These are phyloP conservation scores for Lota lota DNA, from an alignment of 2,113 vertebrate species.

Conservation along the genomic window DNA sequence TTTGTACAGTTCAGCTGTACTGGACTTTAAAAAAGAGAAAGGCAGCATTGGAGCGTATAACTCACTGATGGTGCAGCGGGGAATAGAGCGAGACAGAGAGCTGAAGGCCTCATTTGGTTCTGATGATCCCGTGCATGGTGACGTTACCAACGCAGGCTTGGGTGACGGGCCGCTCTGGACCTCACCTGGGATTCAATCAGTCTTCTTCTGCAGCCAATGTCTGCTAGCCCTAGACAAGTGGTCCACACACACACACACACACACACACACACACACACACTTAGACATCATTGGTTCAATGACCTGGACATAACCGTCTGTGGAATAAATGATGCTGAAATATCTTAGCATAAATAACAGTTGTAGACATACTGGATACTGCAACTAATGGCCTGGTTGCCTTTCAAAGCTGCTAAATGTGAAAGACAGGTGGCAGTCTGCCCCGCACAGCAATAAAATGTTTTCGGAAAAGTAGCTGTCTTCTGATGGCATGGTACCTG, in stretches of 20 bases:
- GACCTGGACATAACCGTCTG: constrained; percentile 29
- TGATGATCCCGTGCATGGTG: constrained; percentile 60
- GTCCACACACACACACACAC: too few relatives aligned
- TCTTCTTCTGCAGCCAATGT: constrained; percentile 37
- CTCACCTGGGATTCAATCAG: constrained; percentile 46
- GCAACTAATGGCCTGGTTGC: not conserved
- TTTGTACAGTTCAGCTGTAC: not conserved
- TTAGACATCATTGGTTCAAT: not conserved
- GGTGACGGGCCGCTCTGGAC: constrained; percentile 21
- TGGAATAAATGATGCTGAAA: constrained; percentile 38
- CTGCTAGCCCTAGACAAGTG: constrained; percentile 10
- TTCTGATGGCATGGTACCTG: constrained; percentile 13
- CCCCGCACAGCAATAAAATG: constrained; percentile 8
- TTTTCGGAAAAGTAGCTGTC: not conserved
- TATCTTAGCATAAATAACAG: constrained; percentile 33
- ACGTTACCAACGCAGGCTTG: constrained; percentile 36
- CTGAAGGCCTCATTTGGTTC: constrained; percentile 67
- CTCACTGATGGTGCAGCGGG: constrained; percentile 50
- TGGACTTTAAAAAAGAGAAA: not conserved
- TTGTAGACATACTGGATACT: constrained; percentile 25
- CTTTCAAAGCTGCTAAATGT: constrained; percentile 14
- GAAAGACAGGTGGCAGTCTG: constrained; percentile 29
- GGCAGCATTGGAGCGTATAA: constrained; percentile 34
- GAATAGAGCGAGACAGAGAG: constrained; percentile 50
- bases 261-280: not conserved